phyloP scores from a whole-genome alignment of 2,888 invertebrate genomes.

The Acleris laterana region DNA sequence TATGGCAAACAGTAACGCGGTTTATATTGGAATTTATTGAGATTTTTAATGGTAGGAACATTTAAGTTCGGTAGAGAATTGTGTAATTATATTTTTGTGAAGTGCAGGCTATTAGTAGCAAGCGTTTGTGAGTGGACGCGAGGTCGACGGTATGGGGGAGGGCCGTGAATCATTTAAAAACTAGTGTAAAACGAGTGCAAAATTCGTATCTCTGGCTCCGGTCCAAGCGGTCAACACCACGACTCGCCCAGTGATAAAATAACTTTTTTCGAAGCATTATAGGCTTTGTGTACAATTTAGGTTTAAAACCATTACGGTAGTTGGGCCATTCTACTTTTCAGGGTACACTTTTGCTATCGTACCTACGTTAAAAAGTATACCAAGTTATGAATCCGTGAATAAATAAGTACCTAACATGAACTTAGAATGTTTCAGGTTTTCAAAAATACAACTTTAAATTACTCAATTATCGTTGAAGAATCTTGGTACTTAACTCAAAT shows the following conservation, averaged over 20 bases:
- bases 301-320: too few species aligned
- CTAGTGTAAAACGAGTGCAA: constrained; percentile 52
- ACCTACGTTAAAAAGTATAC: too few species aligned
- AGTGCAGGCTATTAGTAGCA: constrained; percentile 16
- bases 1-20: constrained; percentile 12
- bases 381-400: too few species aligned
- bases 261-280: constrained; percentile 40
- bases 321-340: too few species aligned
- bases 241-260: constrained; percentile 47
- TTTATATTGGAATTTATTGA: constrained; percentile 9
- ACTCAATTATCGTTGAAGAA: too few species aligned
- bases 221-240: constrained; percentile 56
- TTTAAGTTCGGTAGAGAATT: too few species aligned
- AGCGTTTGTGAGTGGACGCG: constrained; percentile 12
- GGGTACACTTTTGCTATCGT: too few species aligned
- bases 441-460: too few species aligned
- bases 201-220: constrained; percentile 52
- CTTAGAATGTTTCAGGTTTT: too few species aligned
- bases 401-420: too few species aligned
- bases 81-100: constrained; percentile 14
- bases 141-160: not conserved
- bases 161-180: constrained; percentile 52
- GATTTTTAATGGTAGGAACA: not conserved
- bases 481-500: too few species aligned
- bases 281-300: not conserved